Conservation (phyloP, 2,113 vertebrate genomes). For the Probosciger aterrimus region DNA sequence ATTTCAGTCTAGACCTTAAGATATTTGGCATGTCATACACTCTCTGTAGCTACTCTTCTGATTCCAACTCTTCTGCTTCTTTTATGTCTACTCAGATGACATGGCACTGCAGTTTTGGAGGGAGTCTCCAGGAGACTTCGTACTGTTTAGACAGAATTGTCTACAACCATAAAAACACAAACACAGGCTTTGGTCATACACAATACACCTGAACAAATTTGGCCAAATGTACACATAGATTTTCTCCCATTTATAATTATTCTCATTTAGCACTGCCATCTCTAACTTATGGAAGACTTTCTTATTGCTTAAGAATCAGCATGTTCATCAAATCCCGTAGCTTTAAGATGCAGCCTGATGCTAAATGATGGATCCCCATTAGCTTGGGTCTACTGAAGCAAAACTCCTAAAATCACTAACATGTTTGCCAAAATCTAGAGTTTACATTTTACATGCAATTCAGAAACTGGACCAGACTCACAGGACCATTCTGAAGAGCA, state of each 20-base stretch:
- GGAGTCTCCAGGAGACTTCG: background rate
- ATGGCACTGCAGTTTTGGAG: background rate
- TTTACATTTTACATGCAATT: background rate
- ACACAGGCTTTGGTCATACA: slow-evolving; percentile 7
- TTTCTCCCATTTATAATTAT: background rate
- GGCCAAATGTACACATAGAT: background rate
- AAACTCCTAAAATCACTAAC: background rate
- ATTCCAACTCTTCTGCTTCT: background rate
- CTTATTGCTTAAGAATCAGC: background rate
- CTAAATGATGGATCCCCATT: background rate
- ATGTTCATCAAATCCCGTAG: background rate
- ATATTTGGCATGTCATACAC: background rate
- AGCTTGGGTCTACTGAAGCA: background rate
- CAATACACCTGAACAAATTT: background rate
- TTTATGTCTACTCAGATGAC: background rate
- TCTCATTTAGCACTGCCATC: background rate
- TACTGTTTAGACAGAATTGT: slow-evolving; percentile 21
- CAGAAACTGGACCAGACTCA: background rate
- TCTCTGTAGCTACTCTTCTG: background rate
- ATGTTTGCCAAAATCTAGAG: background rate
- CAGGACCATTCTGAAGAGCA: background rate
- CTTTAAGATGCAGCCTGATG: background rate
- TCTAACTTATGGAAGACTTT: background rate
- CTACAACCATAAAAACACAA: slow-evolving; percentile 13
- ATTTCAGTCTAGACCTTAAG: background rate